Base-by-base conservation (phyloP, 92 coral and sea anemone genomes). In the Epizoanthus scotinus region DNA sequence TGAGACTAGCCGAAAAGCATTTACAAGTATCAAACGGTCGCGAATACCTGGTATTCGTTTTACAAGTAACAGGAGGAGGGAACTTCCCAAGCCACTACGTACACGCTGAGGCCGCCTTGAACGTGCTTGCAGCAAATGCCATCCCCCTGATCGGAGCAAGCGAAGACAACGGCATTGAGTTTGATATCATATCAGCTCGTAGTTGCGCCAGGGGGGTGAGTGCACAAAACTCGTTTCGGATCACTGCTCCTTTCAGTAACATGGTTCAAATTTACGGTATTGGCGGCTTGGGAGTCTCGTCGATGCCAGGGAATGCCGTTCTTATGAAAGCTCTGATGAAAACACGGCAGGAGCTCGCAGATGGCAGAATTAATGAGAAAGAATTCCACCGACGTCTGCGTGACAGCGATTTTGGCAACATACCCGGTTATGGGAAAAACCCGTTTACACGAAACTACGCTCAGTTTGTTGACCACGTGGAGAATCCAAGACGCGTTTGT, bases 301-400 rank as follows among this genome's bases (percentile, higher is more conserved):
- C 78, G 2, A 71, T 71, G 78, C 61, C 78, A 5, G 61, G 61
- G 7, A 71, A 71, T 47, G 61, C 78, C 7, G 62, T 71, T 3
- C 78, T 71, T 14, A 71, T 71, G 78, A 71, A 71, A 71, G 78
- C 78, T 26, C 61, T 71, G 42, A 71, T 71, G 77, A 58, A 71
- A 20, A 58, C 61, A 6, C 50, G 77, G 2, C 77, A 71, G 61
- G 27, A 49, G 3, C 40, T 71, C 9, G 77, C 58, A 49, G 61
- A 71, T 24, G 38, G 77, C 15, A 71, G 28, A 71, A 71, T 71
- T 47, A 28, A 57, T 34, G 77, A 71, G 20, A 31, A 34, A 2
- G 77, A 71, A 13, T 71, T 71, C 38, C 50, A 71, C 59, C 61
- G 60, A 34, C 26, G 53, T 22, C 61, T 71, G 59, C 50, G 28